A percentile compares a stretch with the other conserved stretches of the same genome.
Evolutionary conservation across 2,888 invertebrate species (phyloP).

Genomic region (Scaptomyza caliginosa): DNA sequence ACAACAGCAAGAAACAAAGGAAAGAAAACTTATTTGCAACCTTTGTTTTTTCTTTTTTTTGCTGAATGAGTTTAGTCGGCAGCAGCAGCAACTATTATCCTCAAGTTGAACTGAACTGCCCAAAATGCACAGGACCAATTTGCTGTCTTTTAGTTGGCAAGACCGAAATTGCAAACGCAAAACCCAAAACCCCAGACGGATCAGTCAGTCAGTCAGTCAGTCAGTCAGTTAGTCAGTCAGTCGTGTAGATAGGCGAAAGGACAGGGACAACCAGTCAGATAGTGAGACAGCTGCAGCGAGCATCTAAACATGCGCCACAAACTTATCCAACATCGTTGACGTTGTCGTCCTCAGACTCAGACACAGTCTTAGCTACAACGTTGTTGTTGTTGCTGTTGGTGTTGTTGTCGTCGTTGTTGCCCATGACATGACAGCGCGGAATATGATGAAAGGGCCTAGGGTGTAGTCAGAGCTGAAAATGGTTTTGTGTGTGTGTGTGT

Average conservation of each 20-base stretch:
- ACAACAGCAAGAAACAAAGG: too few species aligned
- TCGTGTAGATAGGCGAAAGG: constrained; percentile 11
- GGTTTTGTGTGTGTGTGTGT: constrained; percentile 55
- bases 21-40: background rate
- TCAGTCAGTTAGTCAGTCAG: constrained; percentile 38
- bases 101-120: constrained; percentile 7
- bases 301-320: constrained; percentile 71
- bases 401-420: constrained; percentile 52
- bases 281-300: constrained; percentile 44
- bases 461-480: constrained; percentile 46
- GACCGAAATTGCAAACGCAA: constrained; percentile 23
- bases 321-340: constrained; percentile 76
- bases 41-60: background rate
- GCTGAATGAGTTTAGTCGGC: constrained; percentile 9
- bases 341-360: constrained; percentile 55
- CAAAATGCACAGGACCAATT: constrained; percentile 26
- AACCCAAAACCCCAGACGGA: constrained; percentile 25
- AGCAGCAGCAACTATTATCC: constrained; percentile 17
- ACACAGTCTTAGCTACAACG: constrained; percentile 13
- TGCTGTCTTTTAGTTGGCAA: constrained; percentile 42
- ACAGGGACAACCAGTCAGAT: constrained; percentile 22
- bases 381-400: constrained; percentile 17
- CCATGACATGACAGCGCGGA: constrained; percentile 80
- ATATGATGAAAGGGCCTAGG: constrained; percentile 78
- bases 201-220: constrained; percentile 34